A percentile compares a stretch with the other conserved stretches of the same genome.
phyloP scores from a whole-genome alignment of 2,888 invertebrate genomes.

The Tinea pellionella region DNA sequence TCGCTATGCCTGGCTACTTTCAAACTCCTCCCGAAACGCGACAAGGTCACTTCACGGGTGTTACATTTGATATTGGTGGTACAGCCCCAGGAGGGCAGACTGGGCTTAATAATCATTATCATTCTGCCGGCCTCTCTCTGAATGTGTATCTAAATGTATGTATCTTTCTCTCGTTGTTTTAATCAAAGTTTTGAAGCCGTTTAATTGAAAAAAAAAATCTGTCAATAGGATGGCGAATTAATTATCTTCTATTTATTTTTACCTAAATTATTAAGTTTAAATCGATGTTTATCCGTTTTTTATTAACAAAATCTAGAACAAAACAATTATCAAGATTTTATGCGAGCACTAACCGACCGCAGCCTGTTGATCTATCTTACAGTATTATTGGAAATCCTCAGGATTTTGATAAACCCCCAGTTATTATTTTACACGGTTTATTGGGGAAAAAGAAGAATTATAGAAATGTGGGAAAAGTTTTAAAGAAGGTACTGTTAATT shows the following conservation, averaged over 20 bases:
- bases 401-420: constrained; percentile 31
- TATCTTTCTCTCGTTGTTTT: no score
- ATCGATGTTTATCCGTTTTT: not conserved
- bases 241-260: not conserved
- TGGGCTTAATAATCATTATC: no score
- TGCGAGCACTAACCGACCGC: not conserved
- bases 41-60: no score
- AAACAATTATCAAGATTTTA: not conserved
- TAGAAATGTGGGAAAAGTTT: constrained; percentile 80
- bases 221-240: not conserved
- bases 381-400: constrained; percentile 33
- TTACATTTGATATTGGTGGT: no score
- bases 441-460: constrained; percentile 91
- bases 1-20: no score
- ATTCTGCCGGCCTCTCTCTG: no score
- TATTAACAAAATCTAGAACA: not conserved
- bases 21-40: no score
- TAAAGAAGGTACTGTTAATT: constrained; percentile 47
- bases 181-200: no score
- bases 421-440: constrained; percentile 81
- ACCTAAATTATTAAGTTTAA: not conserved
- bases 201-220: not conserved
- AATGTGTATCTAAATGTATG: no score
- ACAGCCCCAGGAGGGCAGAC: no score
- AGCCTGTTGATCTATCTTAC: constrained; percentile 36